Conservation (phyloP, 2,888 invertebrate species). For the Drosophila anceps region DNA sequence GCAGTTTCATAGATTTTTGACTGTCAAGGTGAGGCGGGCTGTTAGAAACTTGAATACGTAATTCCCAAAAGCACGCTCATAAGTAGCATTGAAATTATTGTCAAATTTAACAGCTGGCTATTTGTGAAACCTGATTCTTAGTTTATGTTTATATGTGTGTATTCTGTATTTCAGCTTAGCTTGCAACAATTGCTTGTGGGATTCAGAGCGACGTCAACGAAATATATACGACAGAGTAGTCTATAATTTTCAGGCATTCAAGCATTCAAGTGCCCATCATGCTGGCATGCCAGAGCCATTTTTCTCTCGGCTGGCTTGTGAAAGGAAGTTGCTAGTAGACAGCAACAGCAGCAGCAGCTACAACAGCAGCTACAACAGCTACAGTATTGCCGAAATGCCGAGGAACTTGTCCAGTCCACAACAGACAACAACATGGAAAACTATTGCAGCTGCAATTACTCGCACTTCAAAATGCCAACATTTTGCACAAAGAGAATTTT, state of each 20-base stretch:
- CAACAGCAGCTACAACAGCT: slow-evolving; percentile 16
- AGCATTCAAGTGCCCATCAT: slow-evolving; percentile 76
- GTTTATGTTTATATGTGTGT: not conserved
- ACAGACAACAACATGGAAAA: slow-evolving; percentile 70
- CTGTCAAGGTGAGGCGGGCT: slow-evolving; percentile 61
- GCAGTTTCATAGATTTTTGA: slow-evolving; percentile 38
- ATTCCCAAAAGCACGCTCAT: slow-evolving; percentile 18
- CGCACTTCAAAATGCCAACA: slow-evolving; percentile 79
- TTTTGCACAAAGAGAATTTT: slow-evolving; percentile 78
- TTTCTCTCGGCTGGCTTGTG: slow-evolving; percentile 69
- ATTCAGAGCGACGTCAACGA: slow-evolving; percentile 71
- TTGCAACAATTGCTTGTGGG: slow-evolving; percentile 43
- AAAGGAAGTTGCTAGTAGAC: slow-evolving; percentile 64
- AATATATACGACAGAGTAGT: slow-evolving; percentile 60
- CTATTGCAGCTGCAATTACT: slow-evolving; percentile 81
- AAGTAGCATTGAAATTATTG: slow-evolving; percentile 17
- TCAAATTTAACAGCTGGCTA: slow-evolving; percentile 1
- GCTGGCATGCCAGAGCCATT: slow-evolving; percentile 64
- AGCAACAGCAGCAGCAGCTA: slow-evolving; percentile 28
- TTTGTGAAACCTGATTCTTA: not conserved
- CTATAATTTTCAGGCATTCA: slow-evolving; percentile 72
- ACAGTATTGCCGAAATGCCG: slow-evolving; percentile 68
- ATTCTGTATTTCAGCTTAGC: slow-evolving; percentile 27
- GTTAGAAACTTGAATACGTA: slow-evolving; percentile 36
- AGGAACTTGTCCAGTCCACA: slow-evolving; percentile 56